Conservation (phyloP, 2,113 vertebrate species). For the Mirounga angustirostris region DNA sequence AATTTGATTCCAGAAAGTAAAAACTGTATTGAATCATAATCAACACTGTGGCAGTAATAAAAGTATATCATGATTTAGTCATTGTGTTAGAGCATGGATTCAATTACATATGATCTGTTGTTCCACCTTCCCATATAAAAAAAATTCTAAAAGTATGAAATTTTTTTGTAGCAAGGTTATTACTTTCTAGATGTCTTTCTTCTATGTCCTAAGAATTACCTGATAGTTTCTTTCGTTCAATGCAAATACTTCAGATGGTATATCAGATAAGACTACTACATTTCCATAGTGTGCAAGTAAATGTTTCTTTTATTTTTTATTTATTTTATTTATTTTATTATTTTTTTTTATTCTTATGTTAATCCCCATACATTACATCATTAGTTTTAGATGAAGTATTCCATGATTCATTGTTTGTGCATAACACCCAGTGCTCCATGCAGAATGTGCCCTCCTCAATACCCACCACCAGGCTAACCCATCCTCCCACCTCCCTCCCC, state of each 20-base stretch:
- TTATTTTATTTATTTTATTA: too few species aligned
- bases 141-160: background rate
- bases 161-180: background rate
- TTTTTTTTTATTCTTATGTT: too few species aligned
- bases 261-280: slow-evolving; percentile 34
- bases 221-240: slow-evolving; percentile 38
- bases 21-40: background rate
- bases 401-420: too few species aligned
- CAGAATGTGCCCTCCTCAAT: too few species aligned
- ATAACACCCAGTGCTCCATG: too few species aligned
- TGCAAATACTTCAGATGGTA: background rate
- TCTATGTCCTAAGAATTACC: background rate
- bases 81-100: slow-evolving; percentile 9
- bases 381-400: too few species aligned
- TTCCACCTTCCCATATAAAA: background rate
- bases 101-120: background rate
- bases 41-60: background rate
- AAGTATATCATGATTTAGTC: background rate
- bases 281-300: background rate
- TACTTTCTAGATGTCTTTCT: background rate
- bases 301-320: background rate
- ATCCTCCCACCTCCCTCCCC: too few species aligned
- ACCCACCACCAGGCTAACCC: too few species aligned
- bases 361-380: too few species aligned
- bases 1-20: slow-evolving; percentile 34